These are phyloP conservation scores for Avahi laniger DNA, from an alignment of 2,797 vertebrate species.

Conservation along the genomic window DNA sequence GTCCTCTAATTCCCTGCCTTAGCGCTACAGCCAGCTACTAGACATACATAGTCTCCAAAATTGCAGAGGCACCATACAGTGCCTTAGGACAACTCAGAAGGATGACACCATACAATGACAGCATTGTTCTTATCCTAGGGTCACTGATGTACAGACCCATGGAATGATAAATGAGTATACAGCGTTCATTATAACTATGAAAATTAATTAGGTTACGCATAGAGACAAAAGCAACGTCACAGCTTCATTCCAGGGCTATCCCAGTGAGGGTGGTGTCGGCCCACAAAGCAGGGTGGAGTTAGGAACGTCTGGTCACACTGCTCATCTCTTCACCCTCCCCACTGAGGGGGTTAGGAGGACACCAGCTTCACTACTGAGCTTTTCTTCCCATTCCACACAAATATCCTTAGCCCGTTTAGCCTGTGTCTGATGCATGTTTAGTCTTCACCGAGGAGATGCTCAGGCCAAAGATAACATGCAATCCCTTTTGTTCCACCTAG, in stretches of 20 bases:
- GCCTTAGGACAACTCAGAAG: background rate
- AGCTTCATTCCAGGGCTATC: background rate
- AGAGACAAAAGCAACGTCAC: background rate
- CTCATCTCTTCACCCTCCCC: background rate
- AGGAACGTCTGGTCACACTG: background rate
- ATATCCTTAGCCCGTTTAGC: background rate
- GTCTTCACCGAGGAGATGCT: background rate
- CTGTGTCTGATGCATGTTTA: background rate
- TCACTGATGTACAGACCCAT: background rate
- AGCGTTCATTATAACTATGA: background rate
- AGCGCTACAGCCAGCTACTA: accelerated
- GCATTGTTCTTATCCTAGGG: background rate
- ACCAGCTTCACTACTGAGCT: background rate
- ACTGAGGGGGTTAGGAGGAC: background rate
- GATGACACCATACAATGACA: background rate
- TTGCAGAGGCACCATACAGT: background rate
- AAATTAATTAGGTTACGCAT: background rate
- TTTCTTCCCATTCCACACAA: background rate
- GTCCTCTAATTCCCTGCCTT: background rate
- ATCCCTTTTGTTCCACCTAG: background rate
- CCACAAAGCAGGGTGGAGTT: background rate
- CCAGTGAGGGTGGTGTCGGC: background rate
- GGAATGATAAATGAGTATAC: background rate
- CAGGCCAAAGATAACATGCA: background rate
- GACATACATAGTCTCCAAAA: accelerated